Conservation (phyloP, 2,888 invertebrate species). For the Ephialtes manifestator region DNA sequence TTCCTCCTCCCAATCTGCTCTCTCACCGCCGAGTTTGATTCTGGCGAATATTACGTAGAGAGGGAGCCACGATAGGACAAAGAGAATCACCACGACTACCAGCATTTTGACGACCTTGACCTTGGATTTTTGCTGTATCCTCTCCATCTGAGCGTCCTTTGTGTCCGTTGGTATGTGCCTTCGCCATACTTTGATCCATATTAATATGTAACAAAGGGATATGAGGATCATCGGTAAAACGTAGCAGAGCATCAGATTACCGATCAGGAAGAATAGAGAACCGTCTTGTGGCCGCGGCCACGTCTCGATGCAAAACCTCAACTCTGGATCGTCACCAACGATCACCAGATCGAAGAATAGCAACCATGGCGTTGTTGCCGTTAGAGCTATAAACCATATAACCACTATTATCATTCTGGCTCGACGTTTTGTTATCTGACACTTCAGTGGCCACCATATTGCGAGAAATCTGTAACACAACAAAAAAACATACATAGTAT, state of each 20-base stretch:
- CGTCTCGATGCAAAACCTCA: conserved; percentile 92
- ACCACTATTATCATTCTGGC: conserved; percentile 95
- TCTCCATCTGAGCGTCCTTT: conserved; percentile 96
- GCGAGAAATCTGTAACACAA: conserved; percentile 95
- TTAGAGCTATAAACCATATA: conserved; percentile 95
- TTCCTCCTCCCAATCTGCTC: conserved; percentile 92
- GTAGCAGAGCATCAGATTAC: conserved; percentile 96
- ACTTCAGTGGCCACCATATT: conserved; percentile 97
- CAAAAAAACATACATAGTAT: not conserved
- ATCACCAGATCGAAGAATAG: conserved; percentile 94
- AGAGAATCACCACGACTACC: conserved; percentile 96
- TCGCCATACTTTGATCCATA: conserved; percentile 96
- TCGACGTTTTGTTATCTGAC: conserved; percentile 95
- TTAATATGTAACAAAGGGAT: conserved; percentile 96
- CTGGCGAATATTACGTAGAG: conserved; percentile 95
- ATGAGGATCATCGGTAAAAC: conserved; percentile 96
- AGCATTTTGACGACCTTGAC: conserved; percentile 98
- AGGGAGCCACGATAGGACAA: conserved; percentile 97
- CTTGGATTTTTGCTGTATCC: conserved; percentile 97
- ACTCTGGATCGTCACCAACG: conserved; percentile 91
- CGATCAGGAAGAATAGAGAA: conserved; percentile 94
- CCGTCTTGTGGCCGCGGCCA: conserved; percentile 95
- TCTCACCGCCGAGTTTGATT: conserved; percentile 91
- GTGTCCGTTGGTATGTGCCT: conserved; percentile 96
- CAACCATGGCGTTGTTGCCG: conserved; percentile 96